A percentile compares a stretch with the other conserved stretches of the same genome.
phyloP scores from a whole-genome alignment of 2,797 vertebrate species.

The Sebastes wilsoni region DNA sequence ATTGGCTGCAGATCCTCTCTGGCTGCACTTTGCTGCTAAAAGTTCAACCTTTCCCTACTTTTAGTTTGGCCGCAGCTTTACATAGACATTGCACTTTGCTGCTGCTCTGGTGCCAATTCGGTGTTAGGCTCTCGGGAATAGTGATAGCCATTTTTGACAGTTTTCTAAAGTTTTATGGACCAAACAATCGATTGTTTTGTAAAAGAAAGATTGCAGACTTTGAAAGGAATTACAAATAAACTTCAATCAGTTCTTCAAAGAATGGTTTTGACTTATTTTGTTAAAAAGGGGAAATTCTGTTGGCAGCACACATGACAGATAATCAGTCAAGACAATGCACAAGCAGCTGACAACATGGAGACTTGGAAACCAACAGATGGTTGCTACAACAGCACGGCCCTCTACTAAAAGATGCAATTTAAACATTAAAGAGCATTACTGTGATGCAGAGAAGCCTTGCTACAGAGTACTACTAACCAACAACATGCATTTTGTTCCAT shows the following conservation, averaged over 20 bases:
- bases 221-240: background rate
- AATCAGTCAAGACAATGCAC: background rate
- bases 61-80: too few relatives aligned
- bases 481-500: background rate
- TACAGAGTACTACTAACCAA: background rate
- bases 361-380: constrained; percentile 6
- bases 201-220: background rate
- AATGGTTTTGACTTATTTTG: background rate
- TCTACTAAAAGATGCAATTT: background rate
- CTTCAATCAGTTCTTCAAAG: background rate
- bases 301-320: background rate
- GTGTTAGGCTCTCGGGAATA: background rate
- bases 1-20: too few relatives aligned
- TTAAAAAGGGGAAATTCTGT: background rate
- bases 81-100: too few relatives aligned
- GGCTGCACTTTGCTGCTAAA: too few relatives aligned
- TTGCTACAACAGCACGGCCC: background rate
- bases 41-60: too few relatives aligned
- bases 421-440: background rate
- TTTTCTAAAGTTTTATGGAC: background rate
- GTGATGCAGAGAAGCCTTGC: background rate
- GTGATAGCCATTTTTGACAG: background rate
- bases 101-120: too few relatives aligned
- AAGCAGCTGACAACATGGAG: constrained; percentile 12
- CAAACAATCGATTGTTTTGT: background rate